phyloP scores from a whole-genome alignment of 2,113 vertebrate species.

The cattle (Bos taurus) region DNA sequence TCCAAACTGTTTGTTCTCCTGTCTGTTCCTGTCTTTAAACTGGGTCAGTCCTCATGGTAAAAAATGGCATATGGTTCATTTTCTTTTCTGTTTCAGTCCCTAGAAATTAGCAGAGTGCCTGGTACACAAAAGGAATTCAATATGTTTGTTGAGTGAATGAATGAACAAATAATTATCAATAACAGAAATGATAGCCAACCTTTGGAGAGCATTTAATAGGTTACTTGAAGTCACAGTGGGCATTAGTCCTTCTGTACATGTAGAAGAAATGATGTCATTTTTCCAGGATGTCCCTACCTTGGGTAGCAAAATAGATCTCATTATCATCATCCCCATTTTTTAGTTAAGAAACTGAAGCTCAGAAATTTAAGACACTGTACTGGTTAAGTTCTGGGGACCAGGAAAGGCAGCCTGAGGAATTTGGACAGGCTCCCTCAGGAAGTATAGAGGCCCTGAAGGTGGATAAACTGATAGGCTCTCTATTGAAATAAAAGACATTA shows the following conservation, averaged over 20 bases:
- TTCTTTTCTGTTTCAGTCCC: conserved; percentile 4
- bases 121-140: not conserved
- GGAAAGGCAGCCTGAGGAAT: not conserved
- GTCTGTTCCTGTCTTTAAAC: not conserved
- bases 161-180: not conserved
- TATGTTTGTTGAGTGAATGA: not conserved
- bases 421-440: not conserved
- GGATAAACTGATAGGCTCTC: not conserved
- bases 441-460: not conserved
- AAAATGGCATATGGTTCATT: not conserved
- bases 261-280: not conserved
- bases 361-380: not conserved
- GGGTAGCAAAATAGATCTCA: not conserved
- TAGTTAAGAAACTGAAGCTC: not conserved
- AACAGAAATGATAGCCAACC: not conserved
- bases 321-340: not conserved
- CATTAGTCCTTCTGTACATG: not conserved
- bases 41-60: not conserved
- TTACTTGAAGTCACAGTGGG: not conserved
- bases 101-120: not conserved
- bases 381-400: not conserved
- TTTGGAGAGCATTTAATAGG: not conserved
- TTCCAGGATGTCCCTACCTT: not conserved
- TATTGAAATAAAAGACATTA: not conserved
- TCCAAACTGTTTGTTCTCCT: not conserved